Base-by-base conservation (phyloP, 2,888 invertebrate species). In the Miltochrista miniata region DNA sequence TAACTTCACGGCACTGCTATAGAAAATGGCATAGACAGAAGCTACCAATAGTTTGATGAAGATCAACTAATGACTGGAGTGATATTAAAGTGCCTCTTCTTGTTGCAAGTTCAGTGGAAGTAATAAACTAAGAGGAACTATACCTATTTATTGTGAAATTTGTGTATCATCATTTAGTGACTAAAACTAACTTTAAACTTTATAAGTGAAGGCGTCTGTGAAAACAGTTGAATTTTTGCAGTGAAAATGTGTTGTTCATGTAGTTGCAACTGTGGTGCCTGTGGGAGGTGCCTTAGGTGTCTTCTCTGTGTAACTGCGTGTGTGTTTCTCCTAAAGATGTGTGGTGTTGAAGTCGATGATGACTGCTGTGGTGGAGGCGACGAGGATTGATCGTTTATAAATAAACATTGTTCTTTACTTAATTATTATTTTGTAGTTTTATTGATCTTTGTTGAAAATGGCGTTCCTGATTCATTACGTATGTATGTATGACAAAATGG, bases 291-390 rank as follows among this genome's bases (percentile, higher is more conserved):
- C 0, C 46, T 90, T 11, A 77, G 79, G 34, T 89, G 89, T 51
- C 64, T 89, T 0, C 54, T 87, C 0, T 88, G 89, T 55, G 72
- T 90, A 0, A 84, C 87, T 0, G 67, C 83, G 0, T 82, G 81
- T 11, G 85, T 85, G 31, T 87, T 81, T 37, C 43, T 90, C 1
- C 53, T 84, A 30, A 83, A 73, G 48, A 72, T 87, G 80, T 90
- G 88, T 39, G 89, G 89, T 0, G 76, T 85, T 0, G 87, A 89
- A 43, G 73, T 85, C 0, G 80, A 82, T 7, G 85, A 83, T 1
- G 76, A 74, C 1, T 85, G 86, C 55, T 85, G 86, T 2, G 54
- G 70, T 0, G 72, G 69, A n/a, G n/a, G 18, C 0, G 72, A 68
- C 0, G 79, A 61, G 0, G 75, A 71, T 4, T 56, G 39, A 35